Percentiles rank a stretch among this genome's conserved stretches.
Conservation (phyloP, 2,113 vertebrate genomes). For the Hymenochirus boettgeri region DNA sequence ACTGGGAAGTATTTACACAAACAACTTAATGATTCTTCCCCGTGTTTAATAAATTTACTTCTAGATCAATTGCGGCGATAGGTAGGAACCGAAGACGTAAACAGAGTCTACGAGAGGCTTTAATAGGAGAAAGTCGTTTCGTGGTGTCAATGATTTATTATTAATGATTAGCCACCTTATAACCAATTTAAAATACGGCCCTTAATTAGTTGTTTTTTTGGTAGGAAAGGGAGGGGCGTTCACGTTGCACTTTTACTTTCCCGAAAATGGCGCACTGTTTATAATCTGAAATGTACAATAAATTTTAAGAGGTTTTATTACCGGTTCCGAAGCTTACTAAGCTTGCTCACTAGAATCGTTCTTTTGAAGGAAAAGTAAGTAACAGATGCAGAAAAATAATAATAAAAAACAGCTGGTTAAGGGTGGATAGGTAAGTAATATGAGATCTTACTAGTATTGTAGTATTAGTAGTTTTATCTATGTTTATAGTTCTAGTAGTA, state of each 20-base stretch:
- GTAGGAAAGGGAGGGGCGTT: constrained; percentile 65
- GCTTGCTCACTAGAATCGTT: too few relatives aligned
- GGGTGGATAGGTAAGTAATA: too few relatives aligned
- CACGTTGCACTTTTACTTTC: constrained; percentile 72
- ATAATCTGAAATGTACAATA: constrained; percentile 81
- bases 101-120: constrained; percentile 65
- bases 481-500: too few relatives aligned
- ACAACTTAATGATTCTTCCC: constrained; percentile 79
- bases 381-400: too few relatives aligned
- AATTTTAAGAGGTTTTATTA: constrained; percentile 78
- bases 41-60: constrained; percentile 81
- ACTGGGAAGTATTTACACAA: constrained; percentile 76
- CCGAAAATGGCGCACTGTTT: constrained; percentile 76
- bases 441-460: too few relatives aligned
- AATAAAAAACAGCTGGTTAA: too few relatives aligned
- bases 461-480: too few relatives aligned
- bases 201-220: constrained; percentile 78
- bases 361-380: too few relatives aligned
- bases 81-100: constrained; percentile 68
- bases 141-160: constrained; percentile 83
- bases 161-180: constrained; percentile 75
- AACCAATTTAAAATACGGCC: constrained; percentile 81
- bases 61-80: constrained; percentile 81
- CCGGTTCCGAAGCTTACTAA: constrained; percentile 58
- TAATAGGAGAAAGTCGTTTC: constrained; percentile 68